phyloP scores from a whole-genome alignment of 2,888 invertebrate species.

The Philhelius pedissequus region DNA sequence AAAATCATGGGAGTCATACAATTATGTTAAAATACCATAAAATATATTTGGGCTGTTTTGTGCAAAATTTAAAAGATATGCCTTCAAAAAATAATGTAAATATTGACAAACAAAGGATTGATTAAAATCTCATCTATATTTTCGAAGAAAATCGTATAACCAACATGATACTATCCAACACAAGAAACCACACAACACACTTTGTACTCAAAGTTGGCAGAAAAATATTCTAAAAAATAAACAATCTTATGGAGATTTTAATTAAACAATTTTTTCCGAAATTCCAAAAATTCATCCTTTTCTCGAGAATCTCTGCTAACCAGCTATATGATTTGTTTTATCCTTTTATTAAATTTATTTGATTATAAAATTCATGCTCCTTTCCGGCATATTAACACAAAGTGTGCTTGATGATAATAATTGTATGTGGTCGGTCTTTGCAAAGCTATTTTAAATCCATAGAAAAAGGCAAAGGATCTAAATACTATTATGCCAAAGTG shows the following conservation, averaged over 20 bases:
- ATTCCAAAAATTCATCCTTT: neutral
- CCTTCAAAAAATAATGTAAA: too few relatives aligned
- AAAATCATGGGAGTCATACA: too few relatives aligned
- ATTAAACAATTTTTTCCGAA: neutral
- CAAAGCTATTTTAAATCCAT: neutral
- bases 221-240: too few relatives aligned
- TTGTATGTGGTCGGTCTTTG: neutral
- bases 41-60: too few relatives aligned
- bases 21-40: too few relatives aligned
- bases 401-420: neutral
- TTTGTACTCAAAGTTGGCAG: too few relatives aligned
- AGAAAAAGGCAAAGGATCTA: neutral
- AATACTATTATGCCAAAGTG: neutral
- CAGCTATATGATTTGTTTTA: neutral
- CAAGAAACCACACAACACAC: too few relatives aligned
- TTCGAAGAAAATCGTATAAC: too few relatives aligned
- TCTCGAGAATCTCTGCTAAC: neutral
- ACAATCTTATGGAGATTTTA: neutral
- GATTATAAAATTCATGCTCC: neutral
- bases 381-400: neutral
- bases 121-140: too few relatives aligned
- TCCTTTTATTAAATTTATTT: constrained; percentile 11
- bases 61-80: too few relatives aligned
- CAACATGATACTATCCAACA: too few relatives aligned
- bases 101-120: too few relatives aligned